A percentile compares a stretch with the other conserved stretches of the same genome.
Evolutionary conservation across 2,797 vertebrate species (phyloP).

Genomic region (Scleropages formosus): DNA sequence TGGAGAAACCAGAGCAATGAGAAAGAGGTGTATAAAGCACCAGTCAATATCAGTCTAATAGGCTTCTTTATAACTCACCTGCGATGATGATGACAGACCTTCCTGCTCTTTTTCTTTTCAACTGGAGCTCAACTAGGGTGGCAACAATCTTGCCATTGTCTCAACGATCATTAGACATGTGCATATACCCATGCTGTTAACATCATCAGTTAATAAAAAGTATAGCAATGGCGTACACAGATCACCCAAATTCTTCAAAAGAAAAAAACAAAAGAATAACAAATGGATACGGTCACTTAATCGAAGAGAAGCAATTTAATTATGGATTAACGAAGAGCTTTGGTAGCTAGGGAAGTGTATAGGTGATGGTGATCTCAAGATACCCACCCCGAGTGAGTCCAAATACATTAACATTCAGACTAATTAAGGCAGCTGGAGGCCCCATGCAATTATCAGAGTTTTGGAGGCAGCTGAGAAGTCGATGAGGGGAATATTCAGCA

Average conservation of each 20-base stretch:
- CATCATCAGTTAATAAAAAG: background rate
- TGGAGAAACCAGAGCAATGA: background rate
- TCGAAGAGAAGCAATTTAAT: background rate
- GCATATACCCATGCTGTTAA: background rate
- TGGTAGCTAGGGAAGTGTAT: slow-evolving; percentile 13
- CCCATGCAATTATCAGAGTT: slow-evolving; percentile 17
- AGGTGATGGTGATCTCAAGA: slow-evolving; percentile 29
- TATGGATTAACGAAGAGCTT: slow-evolving; percentile 17
- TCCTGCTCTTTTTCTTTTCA: background rate
- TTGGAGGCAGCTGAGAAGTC: slow-evolving; percentile 23
- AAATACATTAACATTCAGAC: slow-evolving; percentile 21
- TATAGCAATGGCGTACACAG: background rate
- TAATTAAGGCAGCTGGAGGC: slow-evolving; percentile 30
- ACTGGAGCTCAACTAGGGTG: background rate
- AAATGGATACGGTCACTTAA: background rate
- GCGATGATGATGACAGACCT: background rate
- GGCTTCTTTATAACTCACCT: background rate
- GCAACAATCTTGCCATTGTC: background rate
- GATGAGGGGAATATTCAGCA: slow-evolving; percentile 18
- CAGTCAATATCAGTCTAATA: slow-evolving; percentile 9
- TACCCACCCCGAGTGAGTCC: slow-evolving; percentile 16
- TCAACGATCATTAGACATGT: background rate
- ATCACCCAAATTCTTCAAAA: background rate
- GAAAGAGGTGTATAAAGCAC: slow-evolving; percentile 1
- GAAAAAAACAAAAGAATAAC: background rate